A percentile compares a stretch with the other conserved stretches of the same genome.
phyloP scores from a whole-genome alignment of 92 coral and sea anemone species.

The Epizoanthus scotinus region DNA sequence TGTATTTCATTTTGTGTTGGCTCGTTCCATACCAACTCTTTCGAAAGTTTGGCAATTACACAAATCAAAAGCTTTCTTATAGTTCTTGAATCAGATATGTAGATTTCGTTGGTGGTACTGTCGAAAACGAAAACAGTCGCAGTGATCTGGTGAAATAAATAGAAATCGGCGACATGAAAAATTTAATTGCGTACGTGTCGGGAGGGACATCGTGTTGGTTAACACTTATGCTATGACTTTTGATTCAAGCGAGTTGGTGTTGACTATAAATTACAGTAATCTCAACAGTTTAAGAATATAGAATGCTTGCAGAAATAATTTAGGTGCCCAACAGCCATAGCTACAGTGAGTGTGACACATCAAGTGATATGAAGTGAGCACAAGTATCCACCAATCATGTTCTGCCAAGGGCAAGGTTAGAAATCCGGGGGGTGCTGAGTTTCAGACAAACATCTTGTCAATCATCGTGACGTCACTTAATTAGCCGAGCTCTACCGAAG shows the following conservation, averaged over 20 bases:
- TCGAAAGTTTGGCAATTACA: background rate
- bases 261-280: background rate
- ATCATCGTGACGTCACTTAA: slow-evolving; percentile 75
- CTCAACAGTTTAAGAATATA: background rate
- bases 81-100: background rate
- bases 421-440: slow-evolving; percentile 60
- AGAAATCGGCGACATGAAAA: background rate
- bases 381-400: slow-evolving; percentile 11
- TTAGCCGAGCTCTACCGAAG: slow-evolving; percentile 62
- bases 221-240: background rate
- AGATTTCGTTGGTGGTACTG: background rate
- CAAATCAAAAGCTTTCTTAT: background rate
- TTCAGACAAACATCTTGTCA: slow-evolving; percentile 77
- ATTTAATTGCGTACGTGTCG: slow-evolving; percentile 33
- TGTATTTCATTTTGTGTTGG: slow-evolving; percentile 35
- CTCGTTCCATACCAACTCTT: slow-evolving; percentile 1
- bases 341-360: slow-evolving; percentile 13
- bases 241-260: background rate
- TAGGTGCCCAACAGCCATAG: background rate
- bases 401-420: slow-evolving; percentile 31
- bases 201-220: slow-evolving; percentile 30
- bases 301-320: background rate
- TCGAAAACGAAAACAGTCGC: slow-evolving; percentile 27
- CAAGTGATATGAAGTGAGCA: background rate
- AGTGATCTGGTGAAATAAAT: slow-evolving; percentile 2